phyloP scores from a whole-genome alignment of 2,888 invertebrate genomes.

The Ectobius pallidus region DNA sequence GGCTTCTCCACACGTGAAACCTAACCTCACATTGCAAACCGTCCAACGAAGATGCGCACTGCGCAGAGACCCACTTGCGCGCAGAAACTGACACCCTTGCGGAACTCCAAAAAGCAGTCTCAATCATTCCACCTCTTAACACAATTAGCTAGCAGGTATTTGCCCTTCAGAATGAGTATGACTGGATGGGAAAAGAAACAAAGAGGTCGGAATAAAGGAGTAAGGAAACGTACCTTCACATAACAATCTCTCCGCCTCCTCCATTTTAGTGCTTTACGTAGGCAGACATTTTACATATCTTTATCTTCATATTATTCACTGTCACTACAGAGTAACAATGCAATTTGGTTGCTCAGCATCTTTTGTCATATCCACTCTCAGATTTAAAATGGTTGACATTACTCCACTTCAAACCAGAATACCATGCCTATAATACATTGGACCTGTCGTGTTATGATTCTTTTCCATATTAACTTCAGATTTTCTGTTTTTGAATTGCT shows the following conservation, averaged over 20 bases:
- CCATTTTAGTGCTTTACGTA: background rate
- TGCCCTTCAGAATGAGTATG: constrained; percentile 14
- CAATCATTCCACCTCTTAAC: background rate
- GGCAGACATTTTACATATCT: no score
- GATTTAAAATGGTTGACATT: no score
- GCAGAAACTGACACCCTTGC: constrained; percentile 9
- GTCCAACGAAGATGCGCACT: background rate
- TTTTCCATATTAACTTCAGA: no score
- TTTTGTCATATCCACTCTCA: no score
- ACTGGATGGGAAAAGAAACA: constrained; percentile 32
- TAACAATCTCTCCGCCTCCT: constrained; percentile 24
- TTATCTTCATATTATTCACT: no score
- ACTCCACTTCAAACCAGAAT: no score
- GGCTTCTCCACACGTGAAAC: constrained; percentile 39
- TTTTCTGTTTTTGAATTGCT: no score
- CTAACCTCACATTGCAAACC: constrained; percentile 10
- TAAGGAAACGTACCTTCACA: constrained; percentile 41
- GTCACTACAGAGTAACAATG: no score
- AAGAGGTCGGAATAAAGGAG: constrained; percentile 32
- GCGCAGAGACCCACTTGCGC: constrained; percentile 18
- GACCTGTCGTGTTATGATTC: no score
- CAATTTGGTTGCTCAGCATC: no score
- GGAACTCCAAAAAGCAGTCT: no score
- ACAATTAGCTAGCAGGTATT: constrained; percentile 9
- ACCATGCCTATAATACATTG: no score